Evolutionary conservation across 23 tunicate genomes (phyloP), one percentile per base, ranked within the genome.

Genomic region (Halocynthia aurantium): DNA sequence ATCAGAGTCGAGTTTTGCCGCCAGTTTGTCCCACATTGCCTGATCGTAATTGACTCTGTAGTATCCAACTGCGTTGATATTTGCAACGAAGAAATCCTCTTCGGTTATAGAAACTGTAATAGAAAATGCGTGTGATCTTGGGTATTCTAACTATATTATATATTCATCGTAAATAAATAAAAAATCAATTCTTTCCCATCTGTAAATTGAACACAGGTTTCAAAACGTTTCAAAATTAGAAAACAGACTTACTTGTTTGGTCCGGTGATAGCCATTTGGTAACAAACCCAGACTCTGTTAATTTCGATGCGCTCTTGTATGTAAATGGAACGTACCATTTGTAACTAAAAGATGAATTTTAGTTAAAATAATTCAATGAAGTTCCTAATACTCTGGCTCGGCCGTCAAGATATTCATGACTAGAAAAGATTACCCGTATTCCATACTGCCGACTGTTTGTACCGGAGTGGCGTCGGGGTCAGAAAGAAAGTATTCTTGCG

Each of bases 241-340:
- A 19, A 50, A 50, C 15, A 11, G 10, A 62, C 84, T n/a, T 81
- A 81, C 79, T 22, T 15, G 60, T 7, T 9, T 68, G 7, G 55
- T 61, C 57, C 17, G 61, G 80, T 10, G 22, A 53, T 69, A 85
- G 58, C 90, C 90, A 85, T 19, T 12, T 5, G 53, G 83, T 80
- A 10, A 62, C 72, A 9, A 10, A 18, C 22, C 7, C 55, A 7
- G 31, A 52, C 18, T 44, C 31, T 18, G 63, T 76, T 22, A 85
- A 50, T 44, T 72, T 76, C 22, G 57, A 53, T 20, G 56, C 88
- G 51, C 53, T 51, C 57, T 76, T 87, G 87, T 81, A 87, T 10
- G 87, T 76, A 82, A 88, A 80, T 52, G 95, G 95, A 7, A 88
- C 87, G 71, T 89, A 78, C 89, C 89, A 84, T 74, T 78, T 71